Evolutionary conservation across 2,888 invertebrate species (phyloP).

Genomic region (Drosophila percnosoma): DNA sequence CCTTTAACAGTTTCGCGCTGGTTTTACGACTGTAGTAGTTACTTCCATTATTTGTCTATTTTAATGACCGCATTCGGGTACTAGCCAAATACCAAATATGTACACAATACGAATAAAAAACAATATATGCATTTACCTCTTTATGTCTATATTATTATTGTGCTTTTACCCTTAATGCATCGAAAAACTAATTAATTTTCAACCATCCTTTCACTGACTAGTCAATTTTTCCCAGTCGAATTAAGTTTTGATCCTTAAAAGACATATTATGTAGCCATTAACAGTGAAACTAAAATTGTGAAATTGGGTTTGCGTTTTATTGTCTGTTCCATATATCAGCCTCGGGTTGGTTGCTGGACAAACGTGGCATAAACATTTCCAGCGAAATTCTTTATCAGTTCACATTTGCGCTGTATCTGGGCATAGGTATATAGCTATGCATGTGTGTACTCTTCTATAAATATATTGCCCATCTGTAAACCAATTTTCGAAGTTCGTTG

Average conservation of each 20-base stretch:
- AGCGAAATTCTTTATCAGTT: slow-evolving; percentile 41
- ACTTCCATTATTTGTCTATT: slow-evolving; percentile 41
- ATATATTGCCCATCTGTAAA: background rate
- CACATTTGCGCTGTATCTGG: slow-evolving; percentile 6
- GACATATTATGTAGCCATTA: background rate
- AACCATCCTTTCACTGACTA: background rate
- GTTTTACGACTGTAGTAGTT: slow-evolving; percentile 36
- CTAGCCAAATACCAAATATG: slow-evolving; percentile 13
- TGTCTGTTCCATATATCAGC: slow-evolving; percentile 13
- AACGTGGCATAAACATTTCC: slow-evolving; percentile 41
- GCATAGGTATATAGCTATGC: background rate
- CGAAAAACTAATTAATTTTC: slow-evolving; percentile 6
- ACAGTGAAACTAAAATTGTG: background rate
- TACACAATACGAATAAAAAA: slow-evolving; percentile 7
- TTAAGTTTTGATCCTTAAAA: background rate
- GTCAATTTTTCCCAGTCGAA: background rate
- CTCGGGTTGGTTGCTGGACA: background rate
- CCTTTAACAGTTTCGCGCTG: slow-evolving; percentile 8
- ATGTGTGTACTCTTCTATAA: slow-evolving; percentile 2
- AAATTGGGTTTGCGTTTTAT: background rate
- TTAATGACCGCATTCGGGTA: slow-evolving; percentile 31
- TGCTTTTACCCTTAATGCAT: slow-evolving; percentile 20
- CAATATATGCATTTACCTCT: background rate
- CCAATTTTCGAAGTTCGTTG: slow-evolving; percentile 3
- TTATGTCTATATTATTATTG: slow-evolving; percentile 10